These are phyloP conservation scores for Protobothrops flavoviridis DNA, from an alignment of 2,113 vertebrate genomes.

Conservation along the genomic window DNA sequence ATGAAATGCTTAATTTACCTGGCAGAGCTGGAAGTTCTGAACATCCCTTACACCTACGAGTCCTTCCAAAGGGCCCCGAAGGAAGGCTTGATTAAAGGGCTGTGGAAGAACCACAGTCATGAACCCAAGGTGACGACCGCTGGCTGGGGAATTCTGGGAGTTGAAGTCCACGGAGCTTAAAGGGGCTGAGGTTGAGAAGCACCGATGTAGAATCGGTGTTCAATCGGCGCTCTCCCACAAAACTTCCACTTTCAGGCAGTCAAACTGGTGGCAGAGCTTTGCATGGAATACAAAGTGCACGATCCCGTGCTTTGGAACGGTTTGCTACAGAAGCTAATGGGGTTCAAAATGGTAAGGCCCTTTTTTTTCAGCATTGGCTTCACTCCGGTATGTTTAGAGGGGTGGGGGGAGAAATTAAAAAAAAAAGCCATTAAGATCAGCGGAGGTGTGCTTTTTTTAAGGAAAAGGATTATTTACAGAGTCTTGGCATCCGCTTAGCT, in stretches of 20 bases:
- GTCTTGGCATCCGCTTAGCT: neutral
- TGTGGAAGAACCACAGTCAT: slow-evolving; percentile 96
- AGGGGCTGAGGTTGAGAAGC: neutral
- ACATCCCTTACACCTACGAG: slow-evolving; percentile 90
- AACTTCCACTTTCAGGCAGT: slow-evolving; percentile 77
- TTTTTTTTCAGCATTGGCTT: neutral
- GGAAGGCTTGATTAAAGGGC: slow-evolving; percentile 93
- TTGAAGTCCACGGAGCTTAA: neutral
- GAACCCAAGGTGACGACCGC: slow-evolving; percentile 79
- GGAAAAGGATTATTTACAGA: neutral
- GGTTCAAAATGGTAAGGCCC: slow-evolving; percentile 83
- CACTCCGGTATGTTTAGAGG: neutral
- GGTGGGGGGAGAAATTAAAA: neutral
- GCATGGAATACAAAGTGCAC: slow-evolving; percentile 87
- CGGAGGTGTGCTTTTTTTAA: neutral
- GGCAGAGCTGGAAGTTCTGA: slow-evolving; percentile 86
- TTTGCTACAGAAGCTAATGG: slow-evolving; percentile 88
- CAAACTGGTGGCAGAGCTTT: slow-evolving; percentile 85
- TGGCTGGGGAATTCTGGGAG: neutral
- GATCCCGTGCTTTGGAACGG: slow-evolving; percentile 90
- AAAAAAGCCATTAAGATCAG: neutral
- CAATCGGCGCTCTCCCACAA: neutral
- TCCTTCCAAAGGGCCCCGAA: slow-evolving; percentile 90
- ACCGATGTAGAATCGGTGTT: no score
- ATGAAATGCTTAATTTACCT: slow-evolving; percentile 88